Base-by-base conservation (phyloP, 2,113 vertebrate species). In the Anarhynchus alexandrinus region DNA sequence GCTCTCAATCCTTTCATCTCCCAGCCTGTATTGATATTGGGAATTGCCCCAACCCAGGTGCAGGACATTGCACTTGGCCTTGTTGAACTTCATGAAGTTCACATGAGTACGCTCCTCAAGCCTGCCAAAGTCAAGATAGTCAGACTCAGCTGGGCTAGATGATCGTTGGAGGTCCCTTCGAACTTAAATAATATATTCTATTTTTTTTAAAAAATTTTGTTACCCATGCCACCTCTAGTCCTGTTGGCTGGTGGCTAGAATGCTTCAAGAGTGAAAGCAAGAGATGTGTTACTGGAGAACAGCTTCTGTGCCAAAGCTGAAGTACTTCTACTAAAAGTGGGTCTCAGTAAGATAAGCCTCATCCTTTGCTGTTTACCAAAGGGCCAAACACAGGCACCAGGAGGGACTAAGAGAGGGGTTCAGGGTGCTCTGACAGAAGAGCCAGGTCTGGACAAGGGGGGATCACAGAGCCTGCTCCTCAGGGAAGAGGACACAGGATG, bases 171-270 rank as follows among this genome's bases (percentile, higher is more conserved):
- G 40, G 27, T 73, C 22, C 30, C 45, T 79, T 34, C 32, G 40
- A 73, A 55, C 18, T 25, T 26, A 79, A 71, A 36, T 77, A 57
- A 21, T 54, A 6, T 67, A 9, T 29, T 49, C 11, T 12, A 21
- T 25, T 10, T 49, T 22, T 18, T n/a, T n/a, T n/a, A n/a, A n/a
- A n/a, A n/a, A n/a, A 58, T 73, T 86, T 89, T 84, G 11, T 58
- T 85, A 51, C 7, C 21, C n/a, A 34, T 0, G 0, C 42, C 2
- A 6, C 15, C 30, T 82, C 61, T 74, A 17, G 36, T 59, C 21
- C 32, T 58, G 0, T 40, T 82, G 62, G 49, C 42, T 70, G 62
- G 18, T 70, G 42, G 9, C 32, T 88, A 40, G 15, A 40, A 72
- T 65, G 11, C 30, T 76, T 92, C 62, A 76, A 45, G 62, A 71